Base-by-base conservation (phyloP, 2,113 vertebrate genomes). In the Sorex fumeus region DNA sequence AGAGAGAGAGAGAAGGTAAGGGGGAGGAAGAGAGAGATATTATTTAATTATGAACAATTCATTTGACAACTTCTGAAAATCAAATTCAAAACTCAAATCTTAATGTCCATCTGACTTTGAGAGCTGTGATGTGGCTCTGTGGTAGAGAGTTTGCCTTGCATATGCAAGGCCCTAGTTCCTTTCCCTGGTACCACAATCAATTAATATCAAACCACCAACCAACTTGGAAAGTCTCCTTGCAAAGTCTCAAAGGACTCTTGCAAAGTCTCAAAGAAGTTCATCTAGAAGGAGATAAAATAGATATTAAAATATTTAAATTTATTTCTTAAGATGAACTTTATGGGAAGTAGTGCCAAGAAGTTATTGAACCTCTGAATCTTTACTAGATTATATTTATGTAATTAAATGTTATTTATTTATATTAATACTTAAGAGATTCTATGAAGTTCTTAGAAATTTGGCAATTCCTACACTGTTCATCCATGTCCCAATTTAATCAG, bases 71-170 rank as follows among this genome's bases (percentile, higher is more conserved):
- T 88, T 77, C 71, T 69, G 36, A 8, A 70, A 83, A 83, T 19
- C 71, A 77, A 88, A 93, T 84, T 88, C 79, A 70, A 83, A 60
- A 50, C 60, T 62, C 74, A 70, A 32, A 71, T 85, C 67, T 69
- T 93, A 25, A 80, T 32, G 28, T 79, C 19, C 16, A 53, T 80
- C 27, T 86, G 50, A 80, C n/a, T 86, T 74, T 74, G 76, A 74
- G 53, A 16, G 57, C 57, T 60, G 8, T 16, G 18, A 60, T 60
- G 57, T 60, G 57, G 18, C 19, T 60, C 2, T 15, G 57, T 60
- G 57, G 18, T 60, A 60, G 57, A 60, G 57, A 60, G 21, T 16
- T 60, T 60, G 19, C 18, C 21, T 60, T 60, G 19, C 57, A 60
- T 23, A 60, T 21, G 18, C 57, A 60, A 60, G 57, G 57, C 21